Conservation (phyloP, 2,888 invertebrate genomes). For the Saturnia pavonia region DNA sequence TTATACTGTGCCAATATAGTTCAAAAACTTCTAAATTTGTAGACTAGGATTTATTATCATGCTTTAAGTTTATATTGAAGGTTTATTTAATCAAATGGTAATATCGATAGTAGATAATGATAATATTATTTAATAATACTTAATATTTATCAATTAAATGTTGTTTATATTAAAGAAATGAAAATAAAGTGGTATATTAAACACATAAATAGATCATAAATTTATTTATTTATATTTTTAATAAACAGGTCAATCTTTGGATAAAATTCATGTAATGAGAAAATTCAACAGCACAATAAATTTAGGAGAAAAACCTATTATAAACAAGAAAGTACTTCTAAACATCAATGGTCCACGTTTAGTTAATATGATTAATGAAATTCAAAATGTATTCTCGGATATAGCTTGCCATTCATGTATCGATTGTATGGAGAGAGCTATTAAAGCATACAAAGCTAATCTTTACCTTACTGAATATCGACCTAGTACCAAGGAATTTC, state of each 20-base stretch:
- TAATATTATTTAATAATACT: neutral
- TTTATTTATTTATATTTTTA: constrained; percentile 1
- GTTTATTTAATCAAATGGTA: neutral
- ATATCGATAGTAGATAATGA: neutral
- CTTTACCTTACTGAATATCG: constrained; percentile 25
- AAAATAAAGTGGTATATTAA: neutral
- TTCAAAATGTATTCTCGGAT: constrained; percentile 47
- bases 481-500: constrained; percentile 34
- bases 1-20: no score
- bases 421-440: constrained; percentile 54
- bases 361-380: constrained; percentile 34
- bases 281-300: constrained; percentile 26
- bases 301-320: constrained; percentile 5
- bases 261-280: constrained; percentile 23
- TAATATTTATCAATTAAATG: neutral
- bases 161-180: neutral
- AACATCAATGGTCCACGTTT: constrained; percentile 39
- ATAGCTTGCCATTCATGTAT: constrained; percentile 47
- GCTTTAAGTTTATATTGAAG: neutral
- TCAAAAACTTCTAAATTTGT: no score
- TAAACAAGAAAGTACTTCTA: constrained; percentile 37
- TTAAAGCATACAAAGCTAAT: constrained; percentile 44
- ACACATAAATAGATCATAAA: neutral
- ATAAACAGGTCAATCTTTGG: constrained; percentile 17
- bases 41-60: neutral